Percentiles rank a stretch among this genome's conserved stretches.
phyloP scores from a whole-genome alignment of 2,113 vertebrate genomes.

The Rhombomys opimus region DNA sequence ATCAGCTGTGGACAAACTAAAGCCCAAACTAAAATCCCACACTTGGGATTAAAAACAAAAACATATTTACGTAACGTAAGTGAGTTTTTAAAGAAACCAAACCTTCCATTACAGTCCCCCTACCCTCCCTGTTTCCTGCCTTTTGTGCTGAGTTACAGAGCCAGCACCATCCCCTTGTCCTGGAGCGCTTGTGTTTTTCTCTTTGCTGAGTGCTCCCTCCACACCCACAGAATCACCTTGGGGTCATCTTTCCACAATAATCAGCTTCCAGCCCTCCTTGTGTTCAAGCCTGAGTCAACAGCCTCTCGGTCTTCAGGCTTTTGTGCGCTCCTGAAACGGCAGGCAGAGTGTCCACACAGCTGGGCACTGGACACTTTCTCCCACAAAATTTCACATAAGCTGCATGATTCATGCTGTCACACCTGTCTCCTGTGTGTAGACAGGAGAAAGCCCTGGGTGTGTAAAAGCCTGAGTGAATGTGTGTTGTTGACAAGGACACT shows the following conservation, averaged over 20 bases:
- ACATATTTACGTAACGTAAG: too few relatives aligned
- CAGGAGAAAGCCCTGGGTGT: background rate
- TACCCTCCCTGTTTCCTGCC: background rate
- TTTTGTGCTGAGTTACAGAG: too few relatives aligned
- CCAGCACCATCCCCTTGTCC: background rate
- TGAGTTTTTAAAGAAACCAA: too few relatives aligned
- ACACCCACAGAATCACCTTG: background rate
- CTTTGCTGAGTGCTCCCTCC: background rate
- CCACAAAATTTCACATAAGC: background rate
- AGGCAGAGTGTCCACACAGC: background rate
- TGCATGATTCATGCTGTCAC: background rate
- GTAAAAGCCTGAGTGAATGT: background rate
- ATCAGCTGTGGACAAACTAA: too few relatives aligned
- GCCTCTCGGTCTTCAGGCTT: background rate
- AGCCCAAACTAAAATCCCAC: too few relatives aligned
- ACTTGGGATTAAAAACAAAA: too few relatives aligned
- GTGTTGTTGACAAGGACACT: background rate
- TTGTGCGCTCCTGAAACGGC: background rate
- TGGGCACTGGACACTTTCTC: background rate
- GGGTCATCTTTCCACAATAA: background rate
- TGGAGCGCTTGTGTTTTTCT: background rate
- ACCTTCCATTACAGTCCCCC: background rate
- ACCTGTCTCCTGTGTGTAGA: background rate
- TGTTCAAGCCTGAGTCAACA: background rate
- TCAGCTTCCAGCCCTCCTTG: background rate